Evolutionary conservation across 2,888 invertebrate genomes (phyloP).

Genomic region (Scelioninae gen. 1): DNA sequence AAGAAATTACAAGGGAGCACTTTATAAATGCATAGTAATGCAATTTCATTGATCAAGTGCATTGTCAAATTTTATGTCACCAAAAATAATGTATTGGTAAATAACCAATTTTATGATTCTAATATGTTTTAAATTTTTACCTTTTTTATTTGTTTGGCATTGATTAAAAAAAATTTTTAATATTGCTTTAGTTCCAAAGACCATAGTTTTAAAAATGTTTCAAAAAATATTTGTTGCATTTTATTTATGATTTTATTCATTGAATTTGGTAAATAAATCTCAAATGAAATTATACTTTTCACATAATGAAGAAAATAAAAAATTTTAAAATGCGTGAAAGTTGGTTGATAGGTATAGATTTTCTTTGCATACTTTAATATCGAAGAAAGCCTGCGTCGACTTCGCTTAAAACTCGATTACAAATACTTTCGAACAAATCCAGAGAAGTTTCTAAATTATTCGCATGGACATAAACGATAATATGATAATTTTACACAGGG

Average conservation of each 20-base stretch:
- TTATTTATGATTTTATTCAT: no score
- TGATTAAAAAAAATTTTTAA: no score
- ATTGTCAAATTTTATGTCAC: not conserved
- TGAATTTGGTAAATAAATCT: no score
- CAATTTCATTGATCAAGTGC: constrained; percentile 3
- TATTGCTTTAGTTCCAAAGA: no score
- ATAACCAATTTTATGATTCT: no score
- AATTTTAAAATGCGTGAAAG: constrained; percentile 13
- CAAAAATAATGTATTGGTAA: not conserved
- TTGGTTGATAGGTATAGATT: constrained; percentile 17
- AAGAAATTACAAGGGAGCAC: constrained; percentile 36
- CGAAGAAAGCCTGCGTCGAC: constrained; percentile 20
- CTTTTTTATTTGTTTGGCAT: no score
- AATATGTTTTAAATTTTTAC: no score
- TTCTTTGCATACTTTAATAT: constrained; percentile 34
- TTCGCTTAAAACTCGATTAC: constrained; percentile 25
- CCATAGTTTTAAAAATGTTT: no score
- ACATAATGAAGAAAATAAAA: not conserved
- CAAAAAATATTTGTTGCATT: no score
- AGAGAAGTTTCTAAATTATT: constrained; percentile 34
- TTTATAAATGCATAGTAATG: constrained; percentile 26
- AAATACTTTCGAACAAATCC: constrained; percentile 32
- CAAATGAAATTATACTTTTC: not conserved
- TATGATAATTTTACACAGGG: constrained; percentile 25
- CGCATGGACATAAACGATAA: constrained; percentile 7